A percentile compares a stretch with the other conserved stretches of the same genome.
These are phyloP conservation scores for Diplolepis rosae DNA, from an alignment of 2,888 invertebrate species.

Conservation along the genomic window DNA sequence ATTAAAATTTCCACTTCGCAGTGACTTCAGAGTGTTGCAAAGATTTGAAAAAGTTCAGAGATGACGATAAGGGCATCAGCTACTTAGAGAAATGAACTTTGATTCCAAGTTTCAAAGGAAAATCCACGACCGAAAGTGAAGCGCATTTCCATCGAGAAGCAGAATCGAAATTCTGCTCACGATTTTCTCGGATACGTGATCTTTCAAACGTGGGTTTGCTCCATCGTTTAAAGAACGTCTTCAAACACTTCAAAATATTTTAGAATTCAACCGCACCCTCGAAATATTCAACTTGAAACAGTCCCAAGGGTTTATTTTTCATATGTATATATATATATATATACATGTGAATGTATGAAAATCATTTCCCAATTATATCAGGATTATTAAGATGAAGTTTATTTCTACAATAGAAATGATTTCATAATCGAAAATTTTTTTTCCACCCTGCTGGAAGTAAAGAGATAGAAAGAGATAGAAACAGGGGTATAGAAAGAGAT, in stretches of 20 bases:
- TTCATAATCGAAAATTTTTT: too few species aligned
- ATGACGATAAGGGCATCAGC: conserved; percentile 22
- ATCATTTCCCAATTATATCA: too few species aligned
- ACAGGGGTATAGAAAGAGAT: too few species aligned
- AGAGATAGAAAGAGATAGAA: too few species aligned
- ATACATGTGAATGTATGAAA: too few species aligned
- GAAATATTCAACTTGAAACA: not conserved
- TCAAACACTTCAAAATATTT: not conserved
- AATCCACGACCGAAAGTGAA: conserved; percentile 11
- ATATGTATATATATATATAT: not conserved
- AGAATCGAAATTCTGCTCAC: conserved; percentile 10
- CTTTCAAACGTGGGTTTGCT: conserved; percentile 4
- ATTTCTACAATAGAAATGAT: too few species aligned
- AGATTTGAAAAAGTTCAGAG: not conserved
- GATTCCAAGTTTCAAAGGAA: conserved; percentile 16
- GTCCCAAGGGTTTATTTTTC: not conserved
- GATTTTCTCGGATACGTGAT: conserved; percentile 16
- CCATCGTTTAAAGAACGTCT: conserved; percentile 1
- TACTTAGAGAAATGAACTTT: conserved; percentile 22
- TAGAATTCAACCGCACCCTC: not conserved
- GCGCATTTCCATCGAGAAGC: conserved; percentile 9
- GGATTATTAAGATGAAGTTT: too few species aligned
- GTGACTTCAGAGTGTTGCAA: conserved; percentile 2
- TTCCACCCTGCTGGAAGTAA: too few species aligned
- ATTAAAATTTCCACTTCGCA: not conserved